Base-by-base conservation (phyloP, 64 coral and sea anemone genomes). In the Cladopsammia gracilis region DNA sequence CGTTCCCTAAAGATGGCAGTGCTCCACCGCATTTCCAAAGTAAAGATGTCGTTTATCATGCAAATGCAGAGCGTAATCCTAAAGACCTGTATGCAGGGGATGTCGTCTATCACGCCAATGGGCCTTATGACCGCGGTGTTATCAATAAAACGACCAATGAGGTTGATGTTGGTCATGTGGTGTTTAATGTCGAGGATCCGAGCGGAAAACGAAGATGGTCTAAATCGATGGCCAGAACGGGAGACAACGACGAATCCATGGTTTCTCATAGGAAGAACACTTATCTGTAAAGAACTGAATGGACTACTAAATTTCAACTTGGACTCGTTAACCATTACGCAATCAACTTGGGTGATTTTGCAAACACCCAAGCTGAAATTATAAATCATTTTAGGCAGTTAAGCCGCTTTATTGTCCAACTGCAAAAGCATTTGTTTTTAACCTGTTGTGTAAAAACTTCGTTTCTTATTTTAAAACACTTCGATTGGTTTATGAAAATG, bases 231-330 rank as follows among this genome's bases (percentile, higher is more conserved):
- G 54, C 26, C 4, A 54, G 11, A 43, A 42, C 25, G 25, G 25
- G 57, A 18, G 77, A 25, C 1, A 26, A 23, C 1, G 22, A 61
- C 43, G 16, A 60, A 34, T 11, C 0, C 13, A 24, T 61, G 1
- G 57, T 19, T 18, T 80, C 80, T 8, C 80, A 84, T 23, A 66
- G 46, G 9, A 68, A 50, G 62, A 84, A 84, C 44, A 84, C 80
- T 18, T 84, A 84, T 49, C 46, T 84, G 18, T 84, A 62, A 84
- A 66, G 14, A 10, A 82, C 25, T n/a, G n/a, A 56, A 56, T 34
- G 34, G 12, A 56, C 53, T 56, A 1, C 53, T 56, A 10, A 34
- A 1, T 56, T 56, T 56, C 12, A 56, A 56, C 53, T 12, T 56
- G 53, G 5, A 56, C 7, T 10, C 53, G 1, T 56, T 56, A 7